Conservation (phyloP, 2,888 invertebrate genomes). For the Perdita meconis region DNA sequence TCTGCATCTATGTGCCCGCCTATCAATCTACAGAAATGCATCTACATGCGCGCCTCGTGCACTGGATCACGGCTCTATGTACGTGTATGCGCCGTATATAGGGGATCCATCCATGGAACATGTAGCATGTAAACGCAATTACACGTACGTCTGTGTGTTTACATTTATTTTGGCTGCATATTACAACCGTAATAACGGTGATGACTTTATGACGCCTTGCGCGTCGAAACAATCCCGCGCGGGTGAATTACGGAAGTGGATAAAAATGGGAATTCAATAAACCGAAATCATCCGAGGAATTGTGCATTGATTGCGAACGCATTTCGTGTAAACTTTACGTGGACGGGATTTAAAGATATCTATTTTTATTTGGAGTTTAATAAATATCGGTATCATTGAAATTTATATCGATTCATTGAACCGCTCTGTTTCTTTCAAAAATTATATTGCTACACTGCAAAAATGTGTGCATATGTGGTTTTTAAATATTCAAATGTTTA, state of each 20-base stretch:
- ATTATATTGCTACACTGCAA: too few relatives aligned
- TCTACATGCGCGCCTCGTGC: conserved; percentile 31
- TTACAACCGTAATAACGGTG: conserved; percentile 15
- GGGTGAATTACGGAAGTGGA: not conserved
- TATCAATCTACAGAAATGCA: conserved; percentile 51
- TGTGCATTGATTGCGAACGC: not conserved
- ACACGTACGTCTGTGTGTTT: conserved; percentile 6
- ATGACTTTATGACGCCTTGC: conserved; percentile 1
- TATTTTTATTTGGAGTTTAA: too few relatives aligned
- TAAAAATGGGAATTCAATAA: conserved; percentile 10
- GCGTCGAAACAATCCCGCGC: not conserved
- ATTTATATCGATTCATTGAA: too few relatives aligned
- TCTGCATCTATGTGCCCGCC: conserved; percentile 27
- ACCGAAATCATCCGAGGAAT: too few relatives aligned
- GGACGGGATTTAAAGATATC: too few relatives aligned
- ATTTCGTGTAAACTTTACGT: too few relatives aligned
- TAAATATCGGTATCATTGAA: too few relatives aligned
- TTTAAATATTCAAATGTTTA: too few relatives aligned
- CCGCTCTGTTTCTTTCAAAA: too few relatives aligned
- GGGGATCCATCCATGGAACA: conserved; percentile 27
- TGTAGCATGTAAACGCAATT: conserved; percentile 51
- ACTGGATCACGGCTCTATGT: conserved; percentile 12
- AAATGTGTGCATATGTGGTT: too few relatives aligned
- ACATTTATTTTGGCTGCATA: conserved; percentile 14
- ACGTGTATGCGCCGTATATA: not conserved